Evolutionary conservation across 1,140 invertebrate species (phyloP).

Genomic region (Diuraphis noxia): DNA sequence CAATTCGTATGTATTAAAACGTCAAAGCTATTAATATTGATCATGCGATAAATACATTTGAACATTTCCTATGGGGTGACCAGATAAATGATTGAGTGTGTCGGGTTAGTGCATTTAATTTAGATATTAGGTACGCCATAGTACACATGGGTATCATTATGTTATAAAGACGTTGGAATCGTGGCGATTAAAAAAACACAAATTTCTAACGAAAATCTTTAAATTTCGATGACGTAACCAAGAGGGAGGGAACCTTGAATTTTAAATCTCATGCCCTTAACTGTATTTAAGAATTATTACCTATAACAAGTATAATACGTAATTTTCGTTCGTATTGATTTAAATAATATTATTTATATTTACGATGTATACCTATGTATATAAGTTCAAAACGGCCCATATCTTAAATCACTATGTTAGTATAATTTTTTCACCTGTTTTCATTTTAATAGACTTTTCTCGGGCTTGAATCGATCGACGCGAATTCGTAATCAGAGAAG

Average conservation of each 20-base stretch:
- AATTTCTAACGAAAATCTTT: not conserved
- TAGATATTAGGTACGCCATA: not conserved
- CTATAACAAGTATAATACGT: too few species aligned
- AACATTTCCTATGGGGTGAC: not conserved
- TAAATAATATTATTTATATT: too few species aligned
- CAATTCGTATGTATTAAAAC: not conserved
- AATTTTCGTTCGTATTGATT: too few species aligned
- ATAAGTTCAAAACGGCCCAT: not conserved
- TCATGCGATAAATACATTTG: not conserved
- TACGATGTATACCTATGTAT: too few species aligned
- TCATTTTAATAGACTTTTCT: not conserved
- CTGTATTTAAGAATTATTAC: too few species aligned
- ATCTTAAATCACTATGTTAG: not conserved
- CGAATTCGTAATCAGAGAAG: not conserved
- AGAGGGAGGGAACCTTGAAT: not conserved
- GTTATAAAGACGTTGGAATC: too few species aligned
- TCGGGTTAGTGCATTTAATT: not conserved
- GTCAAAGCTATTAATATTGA: conserved; percentile 10
- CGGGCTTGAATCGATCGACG: not conserved
- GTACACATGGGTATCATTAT: too few species aligned
- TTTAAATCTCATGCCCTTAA: too few species aligned
- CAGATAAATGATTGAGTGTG: not conserved
- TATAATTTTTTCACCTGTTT: not conserved
- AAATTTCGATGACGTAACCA: not conserved
- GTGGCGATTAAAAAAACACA: not conserved